A percentile compares a stretch with the other conserved stretches of the same genome.
These are phyloP conservation scores for Nycticebus coucang DNA, from an alignment of 2,113 vertebrate species.

Conservation along the genomic window DNA sequence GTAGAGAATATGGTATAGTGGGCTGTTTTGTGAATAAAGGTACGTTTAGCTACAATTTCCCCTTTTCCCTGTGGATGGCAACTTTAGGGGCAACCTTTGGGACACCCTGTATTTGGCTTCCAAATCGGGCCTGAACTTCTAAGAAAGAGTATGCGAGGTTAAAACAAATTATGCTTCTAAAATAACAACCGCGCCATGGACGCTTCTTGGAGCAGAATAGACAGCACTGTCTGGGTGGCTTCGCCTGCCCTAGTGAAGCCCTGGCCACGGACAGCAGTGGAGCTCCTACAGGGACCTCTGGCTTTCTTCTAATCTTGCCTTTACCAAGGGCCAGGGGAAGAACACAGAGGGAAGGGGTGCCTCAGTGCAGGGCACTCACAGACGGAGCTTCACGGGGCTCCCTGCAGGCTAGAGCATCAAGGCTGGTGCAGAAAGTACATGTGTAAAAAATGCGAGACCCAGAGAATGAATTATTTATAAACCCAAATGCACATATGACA, in stretches of 20 bases:
- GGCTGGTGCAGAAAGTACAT: accelerated
- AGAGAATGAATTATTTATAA: background rate
- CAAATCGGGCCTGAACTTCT: background rate
- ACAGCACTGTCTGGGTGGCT: background rate
- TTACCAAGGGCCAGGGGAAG: background rate
- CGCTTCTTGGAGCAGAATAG: background rate
- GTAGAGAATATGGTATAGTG: too few species aligned
- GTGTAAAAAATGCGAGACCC: accelerated
- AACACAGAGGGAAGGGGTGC: background rate
- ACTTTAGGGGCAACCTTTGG: too few species aligned
- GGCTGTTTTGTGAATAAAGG: background rate
- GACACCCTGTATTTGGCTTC: background rate
- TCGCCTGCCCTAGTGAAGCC: background rate
- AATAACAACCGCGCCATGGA: background rate
- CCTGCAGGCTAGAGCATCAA: background rate
- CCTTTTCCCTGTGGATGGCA: too few species aligned
- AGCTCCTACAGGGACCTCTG: too few species aligned
- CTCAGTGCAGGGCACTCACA: background rate
- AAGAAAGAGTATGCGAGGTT: background rate
- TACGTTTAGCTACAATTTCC: too few species aligned
- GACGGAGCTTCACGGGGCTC: background rate
- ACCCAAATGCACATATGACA: background rate
- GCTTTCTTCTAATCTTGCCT: too few species aligned
- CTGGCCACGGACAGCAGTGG: accelerated
- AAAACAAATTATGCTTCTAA: background rate